phyloP scores from a whole-genome alignment of 2,797 vertebrate genomes.

The Mus minutoides region DNA sequence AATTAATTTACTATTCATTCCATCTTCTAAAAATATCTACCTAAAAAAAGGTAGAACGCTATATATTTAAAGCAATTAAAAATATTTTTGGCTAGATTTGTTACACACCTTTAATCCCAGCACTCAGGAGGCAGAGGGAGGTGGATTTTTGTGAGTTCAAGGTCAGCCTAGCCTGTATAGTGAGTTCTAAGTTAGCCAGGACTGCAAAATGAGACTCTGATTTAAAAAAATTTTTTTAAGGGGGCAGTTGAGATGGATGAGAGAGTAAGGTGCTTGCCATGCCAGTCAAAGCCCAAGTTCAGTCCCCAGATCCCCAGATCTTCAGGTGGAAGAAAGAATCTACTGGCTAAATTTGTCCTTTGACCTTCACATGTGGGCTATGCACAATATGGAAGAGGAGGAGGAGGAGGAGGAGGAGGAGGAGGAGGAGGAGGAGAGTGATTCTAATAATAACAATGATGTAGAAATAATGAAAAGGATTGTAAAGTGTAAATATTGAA shows the following conservation, averaged over 20 bases:
- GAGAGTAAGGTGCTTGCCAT: not conserved
- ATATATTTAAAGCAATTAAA: not conserved
- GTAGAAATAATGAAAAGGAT: not conserved
- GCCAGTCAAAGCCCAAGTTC: not conserved
- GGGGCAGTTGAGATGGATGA: not conserved
- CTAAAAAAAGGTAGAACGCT: not conserved
- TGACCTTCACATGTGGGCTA: not conserved
- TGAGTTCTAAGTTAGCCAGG: not conserved
- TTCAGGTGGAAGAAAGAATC: not conserved
- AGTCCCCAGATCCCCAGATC: not conserved
- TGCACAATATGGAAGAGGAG: not conserved
- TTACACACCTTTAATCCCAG: not conserved
- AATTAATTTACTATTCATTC: conserved; percentile 30
- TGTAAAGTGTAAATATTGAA: not conserved
- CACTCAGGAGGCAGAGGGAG: not conserved
- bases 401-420: accelerated
- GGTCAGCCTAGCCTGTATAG: not conserved
- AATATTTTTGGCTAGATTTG: not conserved
- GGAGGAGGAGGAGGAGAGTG: not conserved
- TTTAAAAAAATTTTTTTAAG: not conserved
- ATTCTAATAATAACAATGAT: not conserved
- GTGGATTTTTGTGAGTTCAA: not conserved
- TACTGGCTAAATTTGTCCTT: not conserved
- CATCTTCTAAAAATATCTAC: conserved; percentile 14
- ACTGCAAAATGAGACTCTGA: not conserved